phyloP scores from a whole-genome alignment of 2,888 invertebrate genomes.

The Zygaena filipendulae region DNA sequence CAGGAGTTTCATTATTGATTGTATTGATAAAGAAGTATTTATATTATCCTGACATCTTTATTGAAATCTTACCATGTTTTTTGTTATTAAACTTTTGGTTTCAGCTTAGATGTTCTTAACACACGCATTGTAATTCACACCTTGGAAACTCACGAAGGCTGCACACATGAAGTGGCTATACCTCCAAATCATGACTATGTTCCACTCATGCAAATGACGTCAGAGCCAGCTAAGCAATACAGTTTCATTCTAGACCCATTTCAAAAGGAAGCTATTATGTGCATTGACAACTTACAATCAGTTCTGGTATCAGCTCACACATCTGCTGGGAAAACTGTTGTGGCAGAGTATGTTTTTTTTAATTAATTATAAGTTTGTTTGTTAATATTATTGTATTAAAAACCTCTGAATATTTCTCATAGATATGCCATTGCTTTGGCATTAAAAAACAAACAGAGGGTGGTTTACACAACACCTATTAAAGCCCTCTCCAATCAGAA shows the following conservation, averaged over 20 bases:
- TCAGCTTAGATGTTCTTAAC: slow-evolving; percentile 78
- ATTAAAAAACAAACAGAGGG: slow-evolving; percentile 92
- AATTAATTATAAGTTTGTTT: slow-evolving; percentile 18
- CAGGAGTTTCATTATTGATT: no score
- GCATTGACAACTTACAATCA: slow-evolving; percentile 97
- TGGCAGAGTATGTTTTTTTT: slow-evolving; percentile 88
- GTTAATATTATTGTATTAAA: slow-evolving; percentile 1
- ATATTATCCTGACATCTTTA: slow-evolving; percentile 1
- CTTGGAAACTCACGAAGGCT: slow-evolving; percentile 91
- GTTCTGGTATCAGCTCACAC: slow-evolving; percentile 99
- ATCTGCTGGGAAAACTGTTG: slow-evolving; percentile 99
- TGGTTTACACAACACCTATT: slow-evolving; percentile 99
- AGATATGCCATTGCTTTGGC: slow-evolving; percentile 97
- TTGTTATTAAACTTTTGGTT: slow-evolving; percentile 17
- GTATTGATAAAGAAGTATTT: slow-evolving; percentile 1
- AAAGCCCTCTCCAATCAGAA: slow-evolving; percentile 99
- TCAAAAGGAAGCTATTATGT: slow-evolving; percentile 95
- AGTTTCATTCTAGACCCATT: slow-evolving; percentile 97
- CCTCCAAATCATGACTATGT: slow-evolving; percentile 88
- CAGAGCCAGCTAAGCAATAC: slow-evolving; percentile 90
- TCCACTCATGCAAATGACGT: slow-evolving; percentile 62
- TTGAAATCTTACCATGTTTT: slow-evolving; percentile 1
- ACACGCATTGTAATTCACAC: slow-evolving; percentile 89
- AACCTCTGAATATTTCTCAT: no score
- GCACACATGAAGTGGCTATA: slow-evolving; percentile 95